These are phyloP conservation scores for Orientallactaga sibirica DNA, from an alignment of 2,797 vertebrate genomes.

Conservation along the genomic window DNA sequence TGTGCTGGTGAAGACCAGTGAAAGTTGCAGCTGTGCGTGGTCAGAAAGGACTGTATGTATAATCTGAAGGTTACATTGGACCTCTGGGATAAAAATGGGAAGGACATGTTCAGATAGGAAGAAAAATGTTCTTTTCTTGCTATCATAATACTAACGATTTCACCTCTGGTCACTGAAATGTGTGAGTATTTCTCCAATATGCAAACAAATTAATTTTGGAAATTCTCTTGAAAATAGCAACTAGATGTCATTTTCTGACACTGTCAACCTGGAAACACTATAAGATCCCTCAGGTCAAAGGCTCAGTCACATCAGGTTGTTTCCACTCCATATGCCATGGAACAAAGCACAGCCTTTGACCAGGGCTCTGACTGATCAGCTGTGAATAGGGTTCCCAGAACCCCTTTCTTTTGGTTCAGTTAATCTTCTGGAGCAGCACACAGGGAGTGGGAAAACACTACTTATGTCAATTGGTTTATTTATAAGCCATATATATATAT, in stretches of 20 bases:
- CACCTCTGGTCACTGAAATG: neutral
- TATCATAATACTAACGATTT: neutral
- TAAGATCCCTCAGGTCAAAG: neutral
- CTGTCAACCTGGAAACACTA: neutral
- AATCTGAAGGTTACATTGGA: neutral
- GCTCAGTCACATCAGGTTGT: too few species aligned
- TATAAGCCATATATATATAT: too few species aligned
- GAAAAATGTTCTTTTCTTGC: neutral
- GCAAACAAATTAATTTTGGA: neutral
- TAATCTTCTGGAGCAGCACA: neutral
- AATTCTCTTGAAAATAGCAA: neutral
- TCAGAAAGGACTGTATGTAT: neutral
- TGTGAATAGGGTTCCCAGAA: neutral
- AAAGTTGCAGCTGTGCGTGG: neutral
- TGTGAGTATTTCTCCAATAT: too few species aligned
- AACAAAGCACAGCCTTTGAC: neutral
- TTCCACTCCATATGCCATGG: too few species aligned
- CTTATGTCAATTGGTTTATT: neutral
- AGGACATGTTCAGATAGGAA: neutral
- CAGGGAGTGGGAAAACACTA: neutral
- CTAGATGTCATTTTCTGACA: neutral
- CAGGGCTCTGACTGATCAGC: neutral
- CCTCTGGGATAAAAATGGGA: neutral
- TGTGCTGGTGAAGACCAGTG: neutral
- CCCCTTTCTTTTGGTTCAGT: too few species aligned